Evolutionary conservation across 2,888 invertebrate genomes (phyloP).

Genomic region (Clostera curtula): DNA sequence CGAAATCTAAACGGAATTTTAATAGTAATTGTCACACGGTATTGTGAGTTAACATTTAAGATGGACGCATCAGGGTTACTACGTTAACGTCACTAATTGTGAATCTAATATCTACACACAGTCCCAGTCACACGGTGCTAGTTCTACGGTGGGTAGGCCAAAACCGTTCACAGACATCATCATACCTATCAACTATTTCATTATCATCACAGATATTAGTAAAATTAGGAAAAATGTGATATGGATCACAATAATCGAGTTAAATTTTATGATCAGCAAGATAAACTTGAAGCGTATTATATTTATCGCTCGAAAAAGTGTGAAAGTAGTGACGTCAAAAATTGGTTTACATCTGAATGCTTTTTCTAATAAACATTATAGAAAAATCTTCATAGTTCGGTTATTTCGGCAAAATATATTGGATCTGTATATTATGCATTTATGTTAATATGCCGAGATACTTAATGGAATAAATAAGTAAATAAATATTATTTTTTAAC

Average conservation of each 20-base stretch:
- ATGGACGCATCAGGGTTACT: constrained; percentile 16
- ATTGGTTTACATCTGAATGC: no score
- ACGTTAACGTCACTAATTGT: constrained; percentile 25
- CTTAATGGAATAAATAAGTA: no score
- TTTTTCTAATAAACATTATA: no score
- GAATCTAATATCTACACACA: constrained; percentile 27
- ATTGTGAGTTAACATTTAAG: constrained; percentile 4
- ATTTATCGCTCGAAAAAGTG: constrained; percentile 26
- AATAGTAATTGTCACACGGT: constrained; percentile 9
- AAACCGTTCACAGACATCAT: constrained; percentile 38
- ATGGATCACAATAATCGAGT: constrained; percentile 44
- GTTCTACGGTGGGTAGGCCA: constrained; percentile 59
- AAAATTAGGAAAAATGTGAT: constrained; percentile 59
- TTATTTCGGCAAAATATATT: no score
- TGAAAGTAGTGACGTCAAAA: constrained; percentile 26
- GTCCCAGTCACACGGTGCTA: constrained; percentile 24
- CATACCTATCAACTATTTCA: constrained; percentile 49
- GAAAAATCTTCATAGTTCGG: no score
- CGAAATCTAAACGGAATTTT: no score
- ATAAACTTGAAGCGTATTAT: constrained; percentile 32
- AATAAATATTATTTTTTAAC: no score
- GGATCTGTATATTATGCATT: no score
- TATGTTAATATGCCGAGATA: no score
- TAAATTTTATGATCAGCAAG: constrained; percentile 36
- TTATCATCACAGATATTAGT: constrained; percentile 67